Percentiles rank a stretch among this genome's conserved stretches.
Evolutionary conservation across 2,888 invertebrate genomes (phyloP).

Genomic region (Dicycla oo): DNA sequence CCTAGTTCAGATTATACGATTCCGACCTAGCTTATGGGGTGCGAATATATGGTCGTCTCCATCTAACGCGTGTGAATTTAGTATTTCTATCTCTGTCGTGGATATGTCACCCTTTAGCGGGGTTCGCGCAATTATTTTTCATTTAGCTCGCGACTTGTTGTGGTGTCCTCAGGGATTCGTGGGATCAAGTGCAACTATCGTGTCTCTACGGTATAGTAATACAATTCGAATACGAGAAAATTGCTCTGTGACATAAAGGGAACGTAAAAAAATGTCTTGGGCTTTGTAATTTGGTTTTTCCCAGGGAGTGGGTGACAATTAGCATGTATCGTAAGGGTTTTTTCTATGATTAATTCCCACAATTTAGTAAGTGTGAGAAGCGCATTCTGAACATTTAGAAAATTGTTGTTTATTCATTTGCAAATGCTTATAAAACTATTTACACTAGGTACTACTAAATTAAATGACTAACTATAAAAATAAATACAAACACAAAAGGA

Average conservation of each 20-base stretch:
- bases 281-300: constrained; percentile 80
- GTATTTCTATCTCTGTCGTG: constrained; percentile 59
- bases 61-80: constrained; percentile 46
- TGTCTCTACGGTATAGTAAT: constrained; percentile 76
- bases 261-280: constrained; percentile 72
- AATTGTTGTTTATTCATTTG: background rate
- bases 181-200: constrained; percentile 81
- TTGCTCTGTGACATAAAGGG: constrained; percentile 73
- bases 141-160: constrained; percentile 84
- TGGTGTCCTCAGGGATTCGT: constrained; percentile 79
- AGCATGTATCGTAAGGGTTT: constrained; percentile 4
- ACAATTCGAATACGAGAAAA: constrained; percentile 86
- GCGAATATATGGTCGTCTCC: constrained; percentile 54
- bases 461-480: background rate
- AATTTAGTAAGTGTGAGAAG: background rate
- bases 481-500: background rate
- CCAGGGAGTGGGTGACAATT: constrained; percentile 62
- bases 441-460: background rate
- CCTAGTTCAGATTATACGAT: constrained; percentile 43
- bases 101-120: constrained; percentile 67
- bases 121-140: constrained; percentile 87
- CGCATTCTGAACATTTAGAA: background rate
- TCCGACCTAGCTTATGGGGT: constrained; percentile 27
- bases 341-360: constrained; percentile 31
- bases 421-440: background rate